A percentile compares a stretch with the other conserved stretches of the same genome.
Conservation (phyloP, 2,888 invertebrate genomes). For the Palloptera scutellata region DNA sequence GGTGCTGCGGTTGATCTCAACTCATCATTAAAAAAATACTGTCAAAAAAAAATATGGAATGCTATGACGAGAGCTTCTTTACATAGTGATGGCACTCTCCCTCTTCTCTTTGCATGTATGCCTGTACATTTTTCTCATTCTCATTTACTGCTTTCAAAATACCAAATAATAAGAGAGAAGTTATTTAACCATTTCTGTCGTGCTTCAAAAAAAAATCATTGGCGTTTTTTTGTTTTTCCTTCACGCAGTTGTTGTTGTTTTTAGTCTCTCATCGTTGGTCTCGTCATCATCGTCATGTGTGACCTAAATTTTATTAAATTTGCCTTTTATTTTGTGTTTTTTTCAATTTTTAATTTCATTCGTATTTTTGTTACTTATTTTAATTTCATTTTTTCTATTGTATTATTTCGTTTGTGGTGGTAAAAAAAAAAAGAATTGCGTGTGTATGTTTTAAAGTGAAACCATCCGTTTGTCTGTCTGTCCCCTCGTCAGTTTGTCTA, state of each 20-base stretch:
- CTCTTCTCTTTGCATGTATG: not conserved
- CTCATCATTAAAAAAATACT: not conserved
- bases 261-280: not conserved
- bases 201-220: no score
- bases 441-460: constrained; percentile 9
- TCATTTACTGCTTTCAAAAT: not conserved
- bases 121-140: not conserved
- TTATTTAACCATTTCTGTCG: no score
- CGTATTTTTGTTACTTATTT: constrained; percentile 11
- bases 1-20: not conserved
- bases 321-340: constrained; percentile 2
- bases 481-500: no score
- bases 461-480: no score
- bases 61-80: not conserved
- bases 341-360: not conserved
- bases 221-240: not conserved
- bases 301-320: constrained; percentile 36
- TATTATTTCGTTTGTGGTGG: constrained; percentile 14
- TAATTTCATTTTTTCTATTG: constrained; percentile 24
- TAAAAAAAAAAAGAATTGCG: constrained; percentile 22
- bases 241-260: not conserved
- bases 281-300: constrained; percentile 32
- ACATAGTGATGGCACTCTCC: not conserved
- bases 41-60: not conserved
- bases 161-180: no score